phyloP scores from a whole-genome alignment of 2,888 invertebrate genomes.

The Clistopyga incitator region DNA sequence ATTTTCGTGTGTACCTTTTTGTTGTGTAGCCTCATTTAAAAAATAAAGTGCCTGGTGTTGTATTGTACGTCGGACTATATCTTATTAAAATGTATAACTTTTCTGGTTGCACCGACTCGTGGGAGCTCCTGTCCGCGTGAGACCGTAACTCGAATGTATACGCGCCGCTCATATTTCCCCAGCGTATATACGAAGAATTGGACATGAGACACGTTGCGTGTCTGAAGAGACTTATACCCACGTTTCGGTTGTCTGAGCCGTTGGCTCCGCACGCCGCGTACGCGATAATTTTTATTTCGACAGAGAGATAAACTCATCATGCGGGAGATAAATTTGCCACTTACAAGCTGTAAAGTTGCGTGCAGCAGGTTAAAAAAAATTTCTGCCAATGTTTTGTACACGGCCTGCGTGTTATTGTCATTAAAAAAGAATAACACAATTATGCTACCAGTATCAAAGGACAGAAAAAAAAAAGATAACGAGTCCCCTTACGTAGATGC shows the following conservation, averaged over 20 bases:
- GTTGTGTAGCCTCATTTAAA: background rate
- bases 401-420: background rate
- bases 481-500: background rate
- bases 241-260: background rate
- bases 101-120: background rate
- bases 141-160: conserved; percentile 30
- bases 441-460: background rate
- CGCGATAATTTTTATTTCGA: background rate
- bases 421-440: background rate
- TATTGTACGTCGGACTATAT: conserved; percentile 4
- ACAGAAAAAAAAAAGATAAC: background rate
- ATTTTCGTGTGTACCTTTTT: background rate
- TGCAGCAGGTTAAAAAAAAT: background rate
- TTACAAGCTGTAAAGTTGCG: too few relatives aligned
- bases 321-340: background rate
- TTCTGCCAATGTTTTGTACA: too few relatives aligned
- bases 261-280: background rate
- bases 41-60: conserved; percentile 27
- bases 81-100: conserved; percentile 46
- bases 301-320: background rate
- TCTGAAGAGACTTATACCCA: background rate
- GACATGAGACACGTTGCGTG: conserved; percentile 31
- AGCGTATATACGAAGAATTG: conserved; percentile 51
- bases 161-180: conserved; percentile 52
- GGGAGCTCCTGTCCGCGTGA: background rate